Base-by-base conservation (phyloP, 1,140 invertebrate genomes). In the Cyrtorhinus lividipennis region DNA sequence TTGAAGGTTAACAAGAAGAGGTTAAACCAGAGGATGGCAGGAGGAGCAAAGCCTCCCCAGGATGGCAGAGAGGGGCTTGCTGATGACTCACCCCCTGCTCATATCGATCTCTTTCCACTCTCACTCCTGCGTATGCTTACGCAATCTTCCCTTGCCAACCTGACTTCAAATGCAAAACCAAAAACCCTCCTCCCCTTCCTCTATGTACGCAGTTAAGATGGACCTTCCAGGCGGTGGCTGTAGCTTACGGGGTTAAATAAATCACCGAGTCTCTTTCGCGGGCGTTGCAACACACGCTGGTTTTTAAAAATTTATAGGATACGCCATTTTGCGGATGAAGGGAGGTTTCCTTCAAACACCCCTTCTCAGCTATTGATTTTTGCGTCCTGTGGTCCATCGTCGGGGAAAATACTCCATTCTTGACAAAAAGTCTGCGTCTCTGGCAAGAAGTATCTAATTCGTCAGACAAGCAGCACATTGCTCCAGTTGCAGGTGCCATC, bases 101-200 rank as follows among this genome's bases (percentile, higher is more conserved):
- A 53, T 45, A 38, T 62, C 22, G 38, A 38, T 53, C 61, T 62
- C 45, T 13, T 26, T 48, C 38, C 45, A 22, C 61, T 48, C 61
- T 56, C 48, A 56, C 61, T 56, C 61, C 13, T 27, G 25, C 1
- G 27, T 22, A 25, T 48, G 61, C 46, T 62, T 25, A 59, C 57
- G 57, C 57, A 30, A 59, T 30, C 57, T 25, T 59, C 57, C 57
- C 57, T 15, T 20, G 48, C 48, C 48, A 53, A 53, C 48, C 48
- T 53, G 48, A 53, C 48, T 53, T 20, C 10, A 53, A 53, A 13
- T 10, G 10, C 10, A 53, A 53, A 53, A 10, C 12, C 5, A 53
- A 53, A 53, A n/a, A n/a, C n/a, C n/a, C n/a, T n/a, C 48, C 48
- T 22, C 3, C 48, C 48, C 48, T 53, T 53, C 48, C 48, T 53